These are phyloP conservation scores for Drosophila subpulchrella DNA, from an alignment of 1,140 invertebrate species.

Conservation along the genomic window DNA sequence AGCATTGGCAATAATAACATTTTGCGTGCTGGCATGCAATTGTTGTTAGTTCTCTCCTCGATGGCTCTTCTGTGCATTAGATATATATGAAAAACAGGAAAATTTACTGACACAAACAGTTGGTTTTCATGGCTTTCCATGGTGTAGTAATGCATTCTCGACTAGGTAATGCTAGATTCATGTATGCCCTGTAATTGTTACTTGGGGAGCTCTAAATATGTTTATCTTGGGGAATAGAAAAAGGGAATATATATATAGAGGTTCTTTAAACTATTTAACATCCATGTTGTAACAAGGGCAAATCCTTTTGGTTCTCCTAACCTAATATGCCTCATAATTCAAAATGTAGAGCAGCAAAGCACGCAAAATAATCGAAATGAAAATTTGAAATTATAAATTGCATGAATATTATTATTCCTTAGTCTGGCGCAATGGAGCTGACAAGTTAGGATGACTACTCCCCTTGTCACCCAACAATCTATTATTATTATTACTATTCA, in stretches of 20 bases:
- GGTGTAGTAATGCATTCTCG: conserved; percentile 2
- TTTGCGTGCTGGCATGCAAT: conserved; percentile 77
- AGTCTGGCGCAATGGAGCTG: conserved; percentile 28
- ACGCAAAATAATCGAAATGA: conserved; percentile 57
- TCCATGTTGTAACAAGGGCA: too few relatives aligned
- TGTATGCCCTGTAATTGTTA: conserved; percentile 28
- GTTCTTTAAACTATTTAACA: too few relatives aligned
- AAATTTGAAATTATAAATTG: conserved; percentile 65
- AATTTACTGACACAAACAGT: conserved; percentile 61
- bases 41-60: conserved; percentile 51
- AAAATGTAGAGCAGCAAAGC: conserved; percentile 21
- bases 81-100: conserved; percentile 67
- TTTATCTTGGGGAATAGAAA: not conserved
- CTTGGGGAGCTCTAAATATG: conserved; percentile 18
- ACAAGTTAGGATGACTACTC: conserved; percentile 12
- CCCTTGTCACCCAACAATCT: not conserved
- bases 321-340: conserved; percentile 19
- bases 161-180: conserved; percentile 18
- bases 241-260: too few relatives aligned
- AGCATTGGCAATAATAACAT: conserved; percentile 61
- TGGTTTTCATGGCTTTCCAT: conserved; percentile 41
- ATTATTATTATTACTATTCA: conserved; percentile 3
- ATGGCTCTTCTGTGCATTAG: conserved; percentile 59
- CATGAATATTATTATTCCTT: conserved; percentile 23
- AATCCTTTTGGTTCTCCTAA: not conserved